Percentiles rank a stretch among this genome's conserved stretches.
These are phyloP conservation scores for Camelus bactrianus DNA, from an alignment of 2,113 vertebrate genomes.

Conservation along the genomic window DNA sequence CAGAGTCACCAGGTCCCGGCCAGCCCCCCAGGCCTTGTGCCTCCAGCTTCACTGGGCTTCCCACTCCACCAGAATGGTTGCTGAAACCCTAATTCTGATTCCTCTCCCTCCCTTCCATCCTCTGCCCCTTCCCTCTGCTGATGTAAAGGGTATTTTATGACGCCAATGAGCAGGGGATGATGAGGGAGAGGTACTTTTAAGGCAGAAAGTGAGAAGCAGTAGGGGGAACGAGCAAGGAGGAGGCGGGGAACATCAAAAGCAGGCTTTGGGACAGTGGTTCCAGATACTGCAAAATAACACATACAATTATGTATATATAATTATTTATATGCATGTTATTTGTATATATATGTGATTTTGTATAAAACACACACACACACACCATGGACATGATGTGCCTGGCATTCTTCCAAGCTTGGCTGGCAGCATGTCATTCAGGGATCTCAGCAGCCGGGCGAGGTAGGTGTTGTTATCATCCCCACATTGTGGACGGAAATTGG, in stretches of 20 bases:
- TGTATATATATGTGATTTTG: neutral
- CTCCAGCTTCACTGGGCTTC: neutral
- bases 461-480: neutral
- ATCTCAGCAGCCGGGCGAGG: fast-evolving
- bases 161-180: neutral
- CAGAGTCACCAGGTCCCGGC: neutral
- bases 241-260: neutral
- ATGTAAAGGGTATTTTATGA: neutral
- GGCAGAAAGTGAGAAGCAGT: neutral
- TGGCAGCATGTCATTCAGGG: neutral
- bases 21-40: neutral
- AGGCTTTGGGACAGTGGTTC: neutral
- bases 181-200: neutral
- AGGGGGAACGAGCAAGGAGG: neutral
- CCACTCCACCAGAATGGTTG: neutral
- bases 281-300: neutral
- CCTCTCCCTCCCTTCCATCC: neutral
- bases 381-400: neutral
- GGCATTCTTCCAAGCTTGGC: neutral
- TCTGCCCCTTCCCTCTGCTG: neutral
- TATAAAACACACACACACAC: neutral
- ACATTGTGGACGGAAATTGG: neutral
- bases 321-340: too few relatives aligned
- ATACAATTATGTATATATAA: neutral
- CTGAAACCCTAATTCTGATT: neutral